These are phyloP conservation scores for Metacarcinus magister DNA, from an alignment of 2,888 invertebrate genomes.

Conservation along the genomic window DNA sequence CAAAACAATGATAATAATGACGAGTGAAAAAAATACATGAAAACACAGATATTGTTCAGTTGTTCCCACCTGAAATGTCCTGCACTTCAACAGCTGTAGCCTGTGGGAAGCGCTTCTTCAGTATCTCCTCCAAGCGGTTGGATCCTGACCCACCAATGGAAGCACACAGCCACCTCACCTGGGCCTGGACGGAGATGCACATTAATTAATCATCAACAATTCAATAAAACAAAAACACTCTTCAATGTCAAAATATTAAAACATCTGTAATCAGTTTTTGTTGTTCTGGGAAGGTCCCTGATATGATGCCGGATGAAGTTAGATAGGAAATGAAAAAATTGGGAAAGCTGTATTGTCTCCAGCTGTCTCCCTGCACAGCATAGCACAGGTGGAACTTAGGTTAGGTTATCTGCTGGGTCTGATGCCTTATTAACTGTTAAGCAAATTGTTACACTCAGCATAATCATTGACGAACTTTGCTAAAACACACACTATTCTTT, in stretches of 20 bases:
- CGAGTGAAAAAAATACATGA: slow-evolving; percentile 18
- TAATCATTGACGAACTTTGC: too few relatives aligned
- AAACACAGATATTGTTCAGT: not conserved
- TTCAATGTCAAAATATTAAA: not conserved
- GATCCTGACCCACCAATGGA: slow-evolving; percentile 37
- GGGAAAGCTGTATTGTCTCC: too few relatives aligned
- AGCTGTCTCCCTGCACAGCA: too few relatives aligned
- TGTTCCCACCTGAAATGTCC: slow-evolving; percentile 79
- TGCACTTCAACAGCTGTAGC: slow-evolving; percentile 77
- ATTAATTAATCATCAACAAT: not conserved
- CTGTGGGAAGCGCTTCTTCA: slow-evolving; percentile 76
- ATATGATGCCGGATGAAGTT: not conserved
- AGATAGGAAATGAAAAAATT: not conserved
- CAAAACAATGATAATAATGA: slow-evolving; percentile 30
- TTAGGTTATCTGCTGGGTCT: too few relatives aligned
- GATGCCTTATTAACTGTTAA: too few relatives aligned
- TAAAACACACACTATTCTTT: too few relatives aligned
- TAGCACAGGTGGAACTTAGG: too few relatives aligned
- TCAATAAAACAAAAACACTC: not conserved
- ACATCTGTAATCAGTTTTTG: not conserved
- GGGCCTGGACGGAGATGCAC: not conserved
- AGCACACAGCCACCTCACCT: slow-evolving; percentile 47
- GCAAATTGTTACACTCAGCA: too few relatives aligned
- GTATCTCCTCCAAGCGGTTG: slow-evolving; percentile 61
- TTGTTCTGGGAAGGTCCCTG: not conserved